Percentiles rank a stretch among this genome's conserved stretches.
phyloP scores from a whole-genome alignment of 2,888 invertebrate genomes.

The Mythimna loreyi region DNA sequence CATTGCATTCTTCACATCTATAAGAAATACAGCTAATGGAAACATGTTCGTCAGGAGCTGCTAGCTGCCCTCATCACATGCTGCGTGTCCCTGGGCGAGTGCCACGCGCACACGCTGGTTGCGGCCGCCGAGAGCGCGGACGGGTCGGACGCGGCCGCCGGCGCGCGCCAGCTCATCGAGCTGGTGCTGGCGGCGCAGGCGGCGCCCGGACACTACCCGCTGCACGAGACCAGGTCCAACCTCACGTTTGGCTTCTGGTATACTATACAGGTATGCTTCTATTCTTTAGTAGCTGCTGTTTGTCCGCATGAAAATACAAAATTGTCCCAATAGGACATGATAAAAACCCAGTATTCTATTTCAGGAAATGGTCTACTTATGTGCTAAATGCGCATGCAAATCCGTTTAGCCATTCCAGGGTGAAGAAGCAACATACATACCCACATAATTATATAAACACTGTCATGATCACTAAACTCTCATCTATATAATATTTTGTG shows the following conservation, averaged over 20 bases:
- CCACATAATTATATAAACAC: too few relatives aligned
- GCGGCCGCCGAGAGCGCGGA: slow-evolving; percentile 71
- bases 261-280: slow-evolving; percentile 93
- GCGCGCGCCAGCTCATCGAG: slow-evolving; percentile 91
- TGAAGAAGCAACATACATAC: too few relatives aligned
- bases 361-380: too few relatives aligned
- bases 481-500: too few relatives aligned
- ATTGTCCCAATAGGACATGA: too few relatives aligned
- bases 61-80: slow-evolving; percentile 92
- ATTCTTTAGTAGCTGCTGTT: not conserved
- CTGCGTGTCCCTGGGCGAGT: slow-evolving; percentile 93
- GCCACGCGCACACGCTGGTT: slow-evolving; percentile 91
- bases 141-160: slow-evolving; percentile 65
- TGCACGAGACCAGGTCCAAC: slow-evolving; percentile 96
- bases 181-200: slow-evolving; percentile 95
- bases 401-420: too few relatives aligned
- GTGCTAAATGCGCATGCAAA: too few relatives aligned
- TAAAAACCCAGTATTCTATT: too few relatives aligned
- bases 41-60: slow-evolving; percentile 88
- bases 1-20: too few relatives aligned
- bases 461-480: too few relatives aligned
- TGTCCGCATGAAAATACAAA: too few relatives aligned
- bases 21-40: too few relatives aligned
- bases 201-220: slow-evolving; percentile 95
- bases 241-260: slow-evolving; percentile 98